Evolutionary conservation across 2,113 vertebrate genomes (phyloP), one percentile per base, ranked within the genome.

Genomic region (Diadophis punctatus): DNA sequence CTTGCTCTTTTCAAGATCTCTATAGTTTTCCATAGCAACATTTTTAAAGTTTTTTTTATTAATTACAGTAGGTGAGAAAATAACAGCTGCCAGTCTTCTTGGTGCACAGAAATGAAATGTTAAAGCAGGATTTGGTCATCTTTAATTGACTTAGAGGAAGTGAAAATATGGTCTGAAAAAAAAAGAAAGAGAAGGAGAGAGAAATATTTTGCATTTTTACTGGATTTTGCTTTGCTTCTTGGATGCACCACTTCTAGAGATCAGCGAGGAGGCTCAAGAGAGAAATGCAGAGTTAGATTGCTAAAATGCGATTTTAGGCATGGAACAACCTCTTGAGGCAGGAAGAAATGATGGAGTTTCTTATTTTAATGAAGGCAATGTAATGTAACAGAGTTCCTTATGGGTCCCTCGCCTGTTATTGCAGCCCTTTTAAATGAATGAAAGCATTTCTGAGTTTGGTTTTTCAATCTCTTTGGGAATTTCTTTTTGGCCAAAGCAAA

Each of bases 351-450:
- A 39, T 60, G n/a, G 12, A 48, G 89, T 95, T 68, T 20, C 8
- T 68, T 49, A 90, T 49, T 91, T 90, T 55, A 86, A 89, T 43
- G 84, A 86, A 52, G 3, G 0, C 63, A n/a, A 87, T 68, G 10
- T 90, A 89, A 90, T 68, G 10, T 89, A 89, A 90, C 52, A n/a
- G 74, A 90, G 93, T 89, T 6, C 11, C 48, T 90, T 94, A 87
- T 88, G n/a, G 74, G 20, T 91, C 48, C 90, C 84, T 93, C 90
- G 88, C 93, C 91, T 43, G 22, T 80, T 94, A 43, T 95, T 95
- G 55, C 1, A 16, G 8, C 34, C 80, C 87, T n/a, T 94, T 94
- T 95, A 96, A 96, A 96, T 93, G 92, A 96, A 96, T 95, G 91
- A 91, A 95, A 94, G 89, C 55, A 49, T 93, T 96, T 94, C 92